A percentile compares a stretch with the other conserved stretches of the same genome.
phyloP scores from a whole-genome alignment of 2,113 vertebrate genomes.

The Mesembrinibis cayennensis region DNA sequence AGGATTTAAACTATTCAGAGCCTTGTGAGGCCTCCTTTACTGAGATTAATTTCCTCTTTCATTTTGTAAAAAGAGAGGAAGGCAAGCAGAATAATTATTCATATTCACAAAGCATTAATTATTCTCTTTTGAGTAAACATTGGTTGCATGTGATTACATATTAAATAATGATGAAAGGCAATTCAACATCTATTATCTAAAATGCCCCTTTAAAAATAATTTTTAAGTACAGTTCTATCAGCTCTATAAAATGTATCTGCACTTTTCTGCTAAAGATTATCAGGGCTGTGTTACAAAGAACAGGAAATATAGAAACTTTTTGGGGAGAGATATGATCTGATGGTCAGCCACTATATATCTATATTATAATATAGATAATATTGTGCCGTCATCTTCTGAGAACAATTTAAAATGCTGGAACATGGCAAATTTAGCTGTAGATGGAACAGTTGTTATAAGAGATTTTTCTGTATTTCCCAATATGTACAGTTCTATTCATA shows the following conservation, averaged over 20 bases:
- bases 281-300: neutral
- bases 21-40: neutral
- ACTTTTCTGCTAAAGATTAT: neutral
- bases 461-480: neutral
- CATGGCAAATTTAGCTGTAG: neutral
- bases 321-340: neutral
- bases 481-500: neutral
- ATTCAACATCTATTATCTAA: neutral
- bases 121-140: neutral
- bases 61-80: neutral
- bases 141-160: neutral
- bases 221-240: neutral
- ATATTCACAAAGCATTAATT: neutral
- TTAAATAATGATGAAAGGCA: neutral
- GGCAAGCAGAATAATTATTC: neutral
- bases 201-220: neutral
- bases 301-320: neutral
- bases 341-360: neutral
- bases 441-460: neutral
- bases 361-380: neutral
- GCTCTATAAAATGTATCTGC: neutral
- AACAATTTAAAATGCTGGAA: neutral
- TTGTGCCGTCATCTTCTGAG: neutral
- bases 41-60: neutral
- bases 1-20: neutral